Evolutionary conservation across 2,888 invertebrate genomes (phyloP), one percentile per base, ranked within the genome.

Genomic region (Terebella lapidaria): DNA sequence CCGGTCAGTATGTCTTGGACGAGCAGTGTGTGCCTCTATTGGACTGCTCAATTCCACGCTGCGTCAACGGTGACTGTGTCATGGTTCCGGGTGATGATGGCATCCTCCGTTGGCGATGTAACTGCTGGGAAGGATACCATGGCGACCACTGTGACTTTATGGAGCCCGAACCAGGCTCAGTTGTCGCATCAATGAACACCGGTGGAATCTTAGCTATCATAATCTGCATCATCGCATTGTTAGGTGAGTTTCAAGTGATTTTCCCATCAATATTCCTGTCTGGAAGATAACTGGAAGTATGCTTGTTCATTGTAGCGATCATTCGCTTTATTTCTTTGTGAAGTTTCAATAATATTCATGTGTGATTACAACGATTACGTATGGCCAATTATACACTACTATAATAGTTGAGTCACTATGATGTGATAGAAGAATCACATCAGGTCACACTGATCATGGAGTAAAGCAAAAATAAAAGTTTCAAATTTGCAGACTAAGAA

Each of bases 151-250:
- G 82, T 28, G 20, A 59, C 4, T 42, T 22, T 4, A 3, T 4
- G 25, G 26, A 2, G 3, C 45, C 45, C 1, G 45, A 3, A 25
- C 18, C 1, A 4, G 57, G 29, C n/a, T 29, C 51, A 3, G 58
- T 51, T 2, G 45, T 51, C 10, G 58, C 54, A 1, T 30, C 49
- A 3, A 35, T 68, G 49, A 66, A 59, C 28, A 61, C 56, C 5
- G 94, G 94, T 71, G 96, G 96, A 66, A 86, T 99, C 72, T 93
- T 95, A 67, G 94, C 95, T 78, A 96, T 99, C 81, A 87, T 97
- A 81, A 92, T 96, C 84, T 96, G 95, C 84, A 88, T 96, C 77
- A 88, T 95, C 83, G 91, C 94, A 82, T 92, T 97, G 78, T 88
- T 96, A 83, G 90, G 96, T 96, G 88, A 89, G 92, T 90, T 28